phyloP scores from a whole-genome alignment of 2,888 invertebrate genomes.

The Brenthis ino region DNA sequence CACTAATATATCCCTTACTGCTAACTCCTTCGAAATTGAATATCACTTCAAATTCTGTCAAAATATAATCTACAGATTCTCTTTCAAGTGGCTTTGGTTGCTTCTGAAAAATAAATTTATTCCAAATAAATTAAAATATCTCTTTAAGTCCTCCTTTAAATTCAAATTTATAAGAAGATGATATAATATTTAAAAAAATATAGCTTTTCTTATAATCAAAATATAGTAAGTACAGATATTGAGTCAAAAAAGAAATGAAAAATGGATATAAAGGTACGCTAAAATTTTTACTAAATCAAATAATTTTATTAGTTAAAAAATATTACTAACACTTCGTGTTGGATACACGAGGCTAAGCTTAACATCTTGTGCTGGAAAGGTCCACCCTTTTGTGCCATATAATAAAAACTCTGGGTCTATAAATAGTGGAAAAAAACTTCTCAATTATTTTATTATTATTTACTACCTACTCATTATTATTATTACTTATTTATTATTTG shows the following conservation, averaged over 20 bases:
- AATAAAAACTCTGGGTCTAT: constrained; percentile 54
- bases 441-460: no score
- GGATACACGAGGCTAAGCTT: constrained; percentile 48
- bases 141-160: no score
- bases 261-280: background rate
- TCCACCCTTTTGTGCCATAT: constrained; percentile 62
- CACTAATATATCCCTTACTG: constrained; percentile 54
- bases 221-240: no score
- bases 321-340: constrained; percentile 46
- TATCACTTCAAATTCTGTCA: constrained; percentile 59
- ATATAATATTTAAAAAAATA: no score
- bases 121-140: no score
- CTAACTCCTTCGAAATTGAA: constrained; percentile 52
- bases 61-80: constrained; percentile 42
- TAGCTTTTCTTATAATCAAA: no score
- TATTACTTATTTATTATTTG: no score
- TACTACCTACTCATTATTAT: no score
- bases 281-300: background rate
- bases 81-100: background rate
- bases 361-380: constrained; percentile 63
- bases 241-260: no score
- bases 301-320: background rate
- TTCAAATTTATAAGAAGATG: no score
- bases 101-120: constrained; percentile 27
- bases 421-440: constrained; percentile 28